phyloP scores from a whole-genome alignment of 2,888 invertebrate species.

The Noctua janthe region DNA sequence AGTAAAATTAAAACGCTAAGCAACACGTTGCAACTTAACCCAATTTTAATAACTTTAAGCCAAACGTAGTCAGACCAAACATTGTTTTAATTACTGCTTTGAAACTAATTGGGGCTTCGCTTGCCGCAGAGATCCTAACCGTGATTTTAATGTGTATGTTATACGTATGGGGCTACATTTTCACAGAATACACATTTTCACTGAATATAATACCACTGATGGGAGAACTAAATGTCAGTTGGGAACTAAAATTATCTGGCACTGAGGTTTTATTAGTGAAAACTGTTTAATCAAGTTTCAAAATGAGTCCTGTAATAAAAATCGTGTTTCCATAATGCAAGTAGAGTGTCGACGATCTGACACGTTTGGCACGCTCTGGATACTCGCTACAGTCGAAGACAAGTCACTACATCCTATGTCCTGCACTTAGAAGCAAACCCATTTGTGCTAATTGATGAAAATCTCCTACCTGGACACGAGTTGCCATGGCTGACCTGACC shows the following conservation, averaged over 20 bases:
- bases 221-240: not conserved
- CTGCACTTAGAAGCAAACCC: too few relatives aligned
- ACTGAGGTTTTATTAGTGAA: not conserved
- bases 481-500: too few relatives aligned
- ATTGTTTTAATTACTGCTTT: slow-evolving; percentile 53
- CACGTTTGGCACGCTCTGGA: too few relatives aligned
- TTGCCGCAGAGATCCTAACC: slow-evolving; percentile 26
- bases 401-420: too few relatives aligned
- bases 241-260: not conserved
- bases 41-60: slow-evolving; percentile 29
- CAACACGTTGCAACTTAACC: slow-evolving; percentile 30
- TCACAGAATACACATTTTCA: not conserved
- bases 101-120: slow-evolving; percentile 44
- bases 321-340: not conserved
- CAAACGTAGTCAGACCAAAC: slow-evolving; percentile 18
- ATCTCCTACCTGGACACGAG: too few relatives aligned
- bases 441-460: too few relatives aligned
- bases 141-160: slow-evolving; percentile 30
- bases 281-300: not conserved
- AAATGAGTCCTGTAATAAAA: not conserved
- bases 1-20: not conserved
- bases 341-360: too few relatives aligned
- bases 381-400: too few relatives aligned
- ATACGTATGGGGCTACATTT: slow-evolving; percentile 10
- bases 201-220: slow-evolving; percentile 1